phyloP scores from a whole-genome alignment of 2,113 vertebrate genomes.

The Macroglossus sobrinus region DNA sequence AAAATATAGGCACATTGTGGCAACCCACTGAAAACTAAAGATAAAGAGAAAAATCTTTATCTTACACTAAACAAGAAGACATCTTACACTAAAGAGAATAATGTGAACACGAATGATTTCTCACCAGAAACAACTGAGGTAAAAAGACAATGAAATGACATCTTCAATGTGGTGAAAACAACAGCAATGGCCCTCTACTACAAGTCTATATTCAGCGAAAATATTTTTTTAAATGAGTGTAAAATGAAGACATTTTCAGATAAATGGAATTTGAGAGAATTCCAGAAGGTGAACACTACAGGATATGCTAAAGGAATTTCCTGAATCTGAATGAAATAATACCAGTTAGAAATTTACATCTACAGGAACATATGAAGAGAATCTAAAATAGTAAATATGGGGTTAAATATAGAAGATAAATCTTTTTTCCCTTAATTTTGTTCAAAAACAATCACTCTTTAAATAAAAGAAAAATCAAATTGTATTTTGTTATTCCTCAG shows the following conservation, averaged over 20 bases:
- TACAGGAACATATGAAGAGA: neutral
- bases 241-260: neutral
- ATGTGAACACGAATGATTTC: neutral
- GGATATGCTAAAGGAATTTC: neutral
- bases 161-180: neutral
- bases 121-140: neutral
- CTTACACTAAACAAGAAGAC: too few species aligned
- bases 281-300: neutral
- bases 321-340: neutral
- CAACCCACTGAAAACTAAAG: neutral
- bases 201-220: neutral
- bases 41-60: neutral
- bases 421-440: neutral
- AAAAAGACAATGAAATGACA: neutral
- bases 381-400: neutral
- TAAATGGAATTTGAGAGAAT: neutral
- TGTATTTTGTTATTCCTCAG: neutral
- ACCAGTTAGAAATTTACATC: neutral
- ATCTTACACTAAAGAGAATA: neutral
- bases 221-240: neutral
- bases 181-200: neutral
- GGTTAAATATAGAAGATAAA: neutral
- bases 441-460: neutral
- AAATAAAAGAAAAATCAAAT: neutral
- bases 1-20: neutral